These are phyloP conservation scores for Huso huso DNA, from an alignment of 2,797 vertebrate species.

Conservation along the genomic window DNA sequence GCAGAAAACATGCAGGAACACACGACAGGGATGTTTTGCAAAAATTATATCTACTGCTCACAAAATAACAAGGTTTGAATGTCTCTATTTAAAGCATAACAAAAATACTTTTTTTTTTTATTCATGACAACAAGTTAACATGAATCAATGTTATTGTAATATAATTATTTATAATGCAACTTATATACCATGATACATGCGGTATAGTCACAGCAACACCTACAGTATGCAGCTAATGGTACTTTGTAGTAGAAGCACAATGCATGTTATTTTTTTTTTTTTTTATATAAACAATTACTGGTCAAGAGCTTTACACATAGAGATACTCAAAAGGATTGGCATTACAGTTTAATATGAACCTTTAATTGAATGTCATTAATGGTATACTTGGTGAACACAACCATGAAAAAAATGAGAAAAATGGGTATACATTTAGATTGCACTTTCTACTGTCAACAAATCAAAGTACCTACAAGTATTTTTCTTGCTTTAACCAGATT, in stretches of 20 bases:
- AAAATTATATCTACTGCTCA: neutral
- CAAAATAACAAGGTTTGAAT: conserved; percentile 19
- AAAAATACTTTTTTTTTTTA: conserved; percentile 34
- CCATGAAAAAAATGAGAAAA: no score
- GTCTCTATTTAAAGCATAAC: conserved; percentile 33
- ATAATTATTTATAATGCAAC: conserved; percentile 23
- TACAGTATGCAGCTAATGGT: conserved; percentile 16
- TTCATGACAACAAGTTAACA: conserved; percentile 29
- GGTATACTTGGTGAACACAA: no score
- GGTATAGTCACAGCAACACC: conserved; percentile 35
- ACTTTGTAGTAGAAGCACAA: conserved; percentile 25
- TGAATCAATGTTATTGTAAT: conserved; percentile 30
- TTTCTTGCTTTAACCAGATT: no score
- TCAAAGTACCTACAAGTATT: no score
- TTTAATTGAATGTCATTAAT: conserved; percentile 1
- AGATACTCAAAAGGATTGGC: neutral
- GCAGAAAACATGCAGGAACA: no score
- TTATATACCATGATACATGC: conserved; percentile 51
- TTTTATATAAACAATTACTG: neutral
- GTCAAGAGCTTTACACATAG: conserved; percentile 7
- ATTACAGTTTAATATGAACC: neutral
- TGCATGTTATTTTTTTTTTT: neutral
- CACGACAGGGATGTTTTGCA: no score
- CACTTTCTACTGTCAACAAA: no score
- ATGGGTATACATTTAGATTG: no score